These are phyloP conservation scores for Spialia ferax DNA, from an alignment of 2,888 invertebrate genomes.

Conservation along the genomic window DNA sequence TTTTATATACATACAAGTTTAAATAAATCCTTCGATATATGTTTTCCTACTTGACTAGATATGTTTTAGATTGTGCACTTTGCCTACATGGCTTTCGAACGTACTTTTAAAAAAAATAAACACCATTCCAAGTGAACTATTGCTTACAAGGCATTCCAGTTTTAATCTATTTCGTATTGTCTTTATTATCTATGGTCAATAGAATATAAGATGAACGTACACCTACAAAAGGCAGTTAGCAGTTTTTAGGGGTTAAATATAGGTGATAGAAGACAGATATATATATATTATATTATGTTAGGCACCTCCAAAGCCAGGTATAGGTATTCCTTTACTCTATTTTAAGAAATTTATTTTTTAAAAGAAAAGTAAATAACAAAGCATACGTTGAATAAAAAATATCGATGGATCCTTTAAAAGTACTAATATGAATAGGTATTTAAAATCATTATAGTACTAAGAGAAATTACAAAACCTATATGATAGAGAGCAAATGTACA, in stretches of 20 bases:
- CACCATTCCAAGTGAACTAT: slow-evolving; percentile 77
- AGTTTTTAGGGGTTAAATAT: slow-evolving; percentile 22
- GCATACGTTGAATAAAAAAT: background rate
- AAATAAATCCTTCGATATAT: slow-evolving; percentile 67
- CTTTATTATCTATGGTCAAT: slow-evolving; percentile 78
- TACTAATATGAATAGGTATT: slow-evolving; percentile 6
- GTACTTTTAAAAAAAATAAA: slow-evolving; percentile 78
- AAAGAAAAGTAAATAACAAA: background rate
- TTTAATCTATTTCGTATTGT: slow-evolving; percentile 82
- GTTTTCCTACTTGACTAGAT: slow-evolving; percentile 84
- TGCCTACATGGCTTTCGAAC: slow-evolving; percentile 65
- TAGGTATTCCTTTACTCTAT: slow-evolving; percentile 23
- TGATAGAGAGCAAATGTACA: slow-evolving; percentile 37
- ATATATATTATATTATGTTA: background rate
- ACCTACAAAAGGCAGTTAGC: slow-evolving; percentile 41
- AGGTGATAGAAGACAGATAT: slow-evolving; percentile 20
- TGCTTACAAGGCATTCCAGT: slow-evolving; percentile 80
- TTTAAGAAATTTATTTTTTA: background rate
- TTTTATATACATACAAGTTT: slow-evolving; percentile 67
- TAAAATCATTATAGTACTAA: slow-evolving; percentile 24
- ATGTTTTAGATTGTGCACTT: slow-evolving; percentile 82
- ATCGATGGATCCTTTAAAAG: background rate
- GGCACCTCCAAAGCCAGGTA: slow-evolving; percentile 32
- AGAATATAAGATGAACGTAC: slow-evolving; percentile 61
- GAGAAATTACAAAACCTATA: slow-evolving; percentile 36